These are phyloP conservation scores for Ceryle rudis DNA, from an alignment of 2,797 vertebrate genomes.

Conservation along the genomic window DNA sequence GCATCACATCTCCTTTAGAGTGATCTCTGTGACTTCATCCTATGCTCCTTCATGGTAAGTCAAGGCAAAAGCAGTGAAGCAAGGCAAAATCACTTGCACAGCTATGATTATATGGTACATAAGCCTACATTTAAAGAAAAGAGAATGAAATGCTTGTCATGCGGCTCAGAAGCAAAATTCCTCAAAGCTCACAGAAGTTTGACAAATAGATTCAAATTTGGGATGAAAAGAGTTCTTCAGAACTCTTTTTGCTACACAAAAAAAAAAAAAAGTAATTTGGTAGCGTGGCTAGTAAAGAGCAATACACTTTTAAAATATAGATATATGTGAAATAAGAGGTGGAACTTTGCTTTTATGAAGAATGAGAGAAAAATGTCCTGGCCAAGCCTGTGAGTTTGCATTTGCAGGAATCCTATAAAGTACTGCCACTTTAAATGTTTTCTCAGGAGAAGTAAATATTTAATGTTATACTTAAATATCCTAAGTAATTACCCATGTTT, in stretches of 20 bases:
- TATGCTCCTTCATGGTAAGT: neutral
- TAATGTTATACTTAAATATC: slow-evolving; percentile 65
- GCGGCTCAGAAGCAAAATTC: neutral
- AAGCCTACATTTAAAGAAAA: neutral
- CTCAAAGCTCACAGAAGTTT: neutral
- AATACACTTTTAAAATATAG: slow-evolving; percentile 8
- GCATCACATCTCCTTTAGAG: neutral
- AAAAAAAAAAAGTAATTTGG: neutral
- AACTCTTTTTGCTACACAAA: neutral
- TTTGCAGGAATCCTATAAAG: slow-evolving; percentile 51
- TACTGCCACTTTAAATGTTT: slow-evolving; percentile 72
- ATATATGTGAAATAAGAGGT: slow-evolving; percentile 14
- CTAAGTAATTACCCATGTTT: slow-evolving; percentile 53
- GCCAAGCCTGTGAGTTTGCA: slow-evolving; percentile 12
- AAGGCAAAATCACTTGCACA: neutral
- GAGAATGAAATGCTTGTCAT: neutral
- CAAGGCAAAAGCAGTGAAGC: neutral
- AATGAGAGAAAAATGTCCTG: slow-evolving; percentile 4
- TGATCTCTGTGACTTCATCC: neutral
- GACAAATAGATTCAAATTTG: neutral
- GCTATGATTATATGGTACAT: neutral
- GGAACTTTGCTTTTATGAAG: slow-evolving; percentile 20
- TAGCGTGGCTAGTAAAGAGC: neutral
- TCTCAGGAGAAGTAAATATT: slow-evolving; percentile 70
- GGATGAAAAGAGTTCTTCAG: slow-evolving; percentile 13